A percentile compares a stretch with the other conserved stretches of the same genome.
phyloP scores from a whole-genome alignment of 1,140 invertebrate genomes.

The Pseudomyrmex gracilis region DNA sequence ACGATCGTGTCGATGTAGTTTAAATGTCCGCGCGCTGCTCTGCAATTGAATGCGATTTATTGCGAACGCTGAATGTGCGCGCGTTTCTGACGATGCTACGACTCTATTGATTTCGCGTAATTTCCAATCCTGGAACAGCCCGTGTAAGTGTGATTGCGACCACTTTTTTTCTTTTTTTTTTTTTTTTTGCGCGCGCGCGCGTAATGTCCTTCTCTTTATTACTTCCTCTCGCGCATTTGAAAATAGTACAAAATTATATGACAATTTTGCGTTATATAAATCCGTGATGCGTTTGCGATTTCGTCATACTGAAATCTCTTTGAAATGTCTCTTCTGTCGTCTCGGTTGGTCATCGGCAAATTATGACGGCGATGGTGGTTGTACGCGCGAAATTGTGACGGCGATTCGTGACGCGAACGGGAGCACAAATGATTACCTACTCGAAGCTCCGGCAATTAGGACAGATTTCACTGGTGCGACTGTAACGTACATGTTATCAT shows the following conservation, averaged over 20 bases:
- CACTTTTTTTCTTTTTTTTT: constrained; percentile 15
- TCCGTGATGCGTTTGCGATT: neutral
- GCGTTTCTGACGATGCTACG: neutral
- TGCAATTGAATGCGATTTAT: constrained; percentile 28
- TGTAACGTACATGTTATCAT: neutral
- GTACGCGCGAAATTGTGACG: neutral
- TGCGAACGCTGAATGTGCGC: neutral
- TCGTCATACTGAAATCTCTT: constrained; percentile 8
- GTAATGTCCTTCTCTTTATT: neutral
- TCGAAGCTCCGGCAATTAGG: constrained; percentile 52
- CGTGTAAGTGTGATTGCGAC: neutral
- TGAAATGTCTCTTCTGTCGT: neutral
- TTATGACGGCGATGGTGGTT: neutral
- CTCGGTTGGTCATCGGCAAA: neutral
- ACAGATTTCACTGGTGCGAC: constrained; percentile 62
- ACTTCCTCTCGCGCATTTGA: constrained; percentile 19
- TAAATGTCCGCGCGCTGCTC: neutral
- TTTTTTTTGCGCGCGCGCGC: too few species aligned
- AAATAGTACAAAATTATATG: constrained; percentile 19
- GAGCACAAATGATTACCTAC: neutral
- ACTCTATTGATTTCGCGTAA: constrained; percentile 10
- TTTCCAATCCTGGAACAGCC: neutral
- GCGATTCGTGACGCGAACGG: neutral
- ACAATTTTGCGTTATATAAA: constrained; percentile 31
- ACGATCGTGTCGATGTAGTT: constrained; percentile 1